phyloP scores from a whole-genome alignment of 2,113 vertebrate species.

The Leptosomus discolor region DNA sequence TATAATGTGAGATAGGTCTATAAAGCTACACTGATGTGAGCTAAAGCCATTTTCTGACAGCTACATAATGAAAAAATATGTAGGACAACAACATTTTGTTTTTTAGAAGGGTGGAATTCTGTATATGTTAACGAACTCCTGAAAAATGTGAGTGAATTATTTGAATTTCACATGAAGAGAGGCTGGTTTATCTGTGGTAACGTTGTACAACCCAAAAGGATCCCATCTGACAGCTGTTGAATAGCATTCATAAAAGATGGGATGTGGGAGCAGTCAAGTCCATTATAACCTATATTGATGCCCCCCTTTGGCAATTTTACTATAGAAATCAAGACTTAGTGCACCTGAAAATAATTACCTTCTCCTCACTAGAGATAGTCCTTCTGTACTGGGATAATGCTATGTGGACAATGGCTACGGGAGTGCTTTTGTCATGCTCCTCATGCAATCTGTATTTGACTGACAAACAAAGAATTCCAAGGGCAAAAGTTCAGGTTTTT shows the following conservation, averaged over 20 bases:
- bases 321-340: slow-evolving; percentile 31
- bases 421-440: slow-evolving; percentile 31
- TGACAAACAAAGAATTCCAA: slow-evolving; percentile 53
- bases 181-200: not conserved
- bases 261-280: not conserved
- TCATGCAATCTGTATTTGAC: slow-evolving; percentile 41
- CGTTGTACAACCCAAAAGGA: not conserved
- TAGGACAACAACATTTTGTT: not conserved
- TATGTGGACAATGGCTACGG: not conserved
- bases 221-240: not conserved
- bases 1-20: not conserved
- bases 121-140: not conserved
- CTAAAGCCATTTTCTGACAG: not conserved
- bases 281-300: not conserved
- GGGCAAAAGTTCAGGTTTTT: slow-evolving; percentile 37
- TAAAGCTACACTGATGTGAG: not conserved
- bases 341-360: slow-evolving; percentile 31
- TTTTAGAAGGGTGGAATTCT: not conserved
- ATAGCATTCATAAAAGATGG: not conserved
- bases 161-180: not conserved
- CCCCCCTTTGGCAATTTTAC: not conserved
- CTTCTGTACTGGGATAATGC: slow-evolving; percentile 13
- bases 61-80: not conserved
- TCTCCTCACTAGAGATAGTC: not conserved
- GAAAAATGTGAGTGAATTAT: not conserved